Evolutionary conservation across 2,888 invertebrate genomes (phyloP), one percentile per base, ranked within the genome.

Genomic region (Hemistola chrysoprasaria): DNA sequence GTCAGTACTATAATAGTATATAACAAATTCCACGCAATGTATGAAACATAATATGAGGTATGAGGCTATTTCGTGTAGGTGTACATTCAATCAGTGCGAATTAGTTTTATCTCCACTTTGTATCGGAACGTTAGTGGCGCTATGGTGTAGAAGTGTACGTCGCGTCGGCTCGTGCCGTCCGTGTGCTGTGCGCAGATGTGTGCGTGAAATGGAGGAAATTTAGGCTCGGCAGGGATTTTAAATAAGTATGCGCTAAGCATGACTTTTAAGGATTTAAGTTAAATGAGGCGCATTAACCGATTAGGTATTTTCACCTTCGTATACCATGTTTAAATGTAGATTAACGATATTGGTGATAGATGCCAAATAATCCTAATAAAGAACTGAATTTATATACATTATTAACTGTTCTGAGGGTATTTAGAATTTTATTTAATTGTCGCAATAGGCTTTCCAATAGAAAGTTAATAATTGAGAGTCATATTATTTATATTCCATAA

Each of bases 351-450:
- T 85, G 88, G 87, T 86, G 82, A 86, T 85, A 85, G 77, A 88
- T 85, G 88, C 87, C 87, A 86, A 87, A 88, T 86, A 86, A 88
- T 83, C 84, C 83, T 87, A 84, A 82, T 87, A 87, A 87, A 88
- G 87, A 88, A 87, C 87, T 88, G 88, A 88, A 87, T 86, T 88
- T 87, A 81, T 85, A 88, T 84, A 82, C 78, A 80, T 82, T 59
- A 84, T 82, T 85, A 83, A 84, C 74, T 79, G 86, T 87, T 86
- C 88, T 87, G 86, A 85, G 86, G 85, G 86, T 87, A 85, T 85
- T 78, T 86, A 84, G 80, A 74, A 57, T 64, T 71, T 81, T 76
- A 78, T 84, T 84, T 84, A 71, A 78, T 71, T 79, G 34, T 38
- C 74, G 70, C 72, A 65, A 68, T 69, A 52, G 39, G 40, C 59